These are phyloP conservation scores for Acanthurus tractus DNA, from an alignment of 2,797 vertebrate species.

Conservation along the genomic window DNA sequence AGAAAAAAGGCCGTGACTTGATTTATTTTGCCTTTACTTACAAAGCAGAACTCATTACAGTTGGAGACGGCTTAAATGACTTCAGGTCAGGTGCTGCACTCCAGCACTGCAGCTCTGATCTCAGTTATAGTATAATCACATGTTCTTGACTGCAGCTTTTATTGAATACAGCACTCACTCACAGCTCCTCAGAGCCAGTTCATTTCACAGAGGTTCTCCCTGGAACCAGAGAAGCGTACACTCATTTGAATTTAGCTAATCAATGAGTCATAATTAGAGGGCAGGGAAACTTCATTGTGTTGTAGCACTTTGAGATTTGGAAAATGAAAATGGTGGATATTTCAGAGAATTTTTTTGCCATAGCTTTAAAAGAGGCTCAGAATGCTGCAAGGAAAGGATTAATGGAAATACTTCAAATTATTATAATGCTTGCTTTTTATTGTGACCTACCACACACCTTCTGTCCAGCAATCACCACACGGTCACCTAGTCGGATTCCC, in stretches of 20 bases:
- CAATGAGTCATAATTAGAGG: constrained; percentile 14
- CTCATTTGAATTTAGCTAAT: constrained; percentile 39
- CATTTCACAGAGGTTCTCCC: constrained; percentile 8
- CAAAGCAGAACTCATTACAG: background rate
- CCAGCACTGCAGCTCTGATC: background rate
- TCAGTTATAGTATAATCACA: background rate
- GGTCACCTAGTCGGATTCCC: constrained; percentile 92
- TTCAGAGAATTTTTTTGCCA: background rate
- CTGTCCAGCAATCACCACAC: constrained; percentile 95
- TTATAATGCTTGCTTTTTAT: constrained; percentile 1
- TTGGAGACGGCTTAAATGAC: background rate
- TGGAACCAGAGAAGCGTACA: background rate
- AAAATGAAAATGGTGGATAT: background rate
- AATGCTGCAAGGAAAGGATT: background rate
- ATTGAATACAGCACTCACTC: background rate
- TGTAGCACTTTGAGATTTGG: constrained; percentile 15
- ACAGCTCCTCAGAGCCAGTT: constrained; percentile 2
- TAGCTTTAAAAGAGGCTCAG: constrained; percentile 1
- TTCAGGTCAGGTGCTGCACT: no score
- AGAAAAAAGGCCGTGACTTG: background rate
- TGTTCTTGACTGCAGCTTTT: background rate
- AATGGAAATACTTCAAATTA: background rate
- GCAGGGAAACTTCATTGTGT: constrained; percentile 4
- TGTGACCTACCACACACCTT: constrained; percentile 87
- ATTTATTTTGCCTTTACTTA: background rate